Evolutionary conservation across 2,797 vertebrate species (phyloP).

Genomic region (Percopsis omiscomaycus): DNA sequence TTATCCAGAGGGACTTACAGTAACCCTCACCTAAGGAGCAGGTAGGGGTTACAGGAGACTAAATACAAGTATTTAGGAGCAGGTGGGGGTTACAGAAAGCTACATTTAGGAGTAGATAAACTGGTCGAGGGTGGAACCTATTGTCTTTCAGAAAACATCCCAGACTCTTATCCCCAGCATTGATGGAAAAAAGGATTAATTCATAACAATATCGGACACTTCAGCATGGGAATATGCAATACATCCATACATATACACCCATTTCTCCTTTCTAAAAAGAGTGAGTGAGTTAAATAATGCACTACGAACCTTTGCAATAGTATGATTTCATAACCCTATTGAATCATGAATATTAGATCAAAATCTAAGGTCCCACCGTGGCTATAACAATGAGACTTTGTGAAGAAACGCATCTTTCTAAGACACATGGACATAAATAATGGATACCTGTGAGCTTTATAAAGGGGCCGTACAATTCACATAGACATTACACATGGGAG

Average conservation of each 20-base stretch:
- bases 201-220: not conserved
- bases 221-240: not conserved
- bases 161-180: too few relatives aligned
- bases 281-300: conserved; percentile 36
- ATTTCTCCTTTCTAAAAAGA: conserved; percentile 9
- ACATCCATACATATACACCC: conserved; percentile 18
- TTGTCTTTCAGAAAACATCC: too few relatives aligned
- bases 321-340: conserved; percentile 27
- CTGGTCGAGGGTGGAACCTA: too few relatives aligned
- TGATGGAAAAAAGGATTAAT: too few relatives aligned
- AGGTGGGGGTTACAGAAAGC: too few relatives aligned
- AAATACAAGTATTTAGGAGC: too few relatives aligned
- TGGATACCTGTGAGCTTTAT: conserved; percentile 20
- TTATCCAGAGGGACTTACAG: too few relatives aligned
- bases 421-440: conserved; percentile 35
- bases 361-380: conserved; percentile 10
- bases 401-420: conserved; percentile 16
- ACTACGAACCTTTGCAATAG: conserved; percentile 20
- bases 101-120: too few relatives aligned
- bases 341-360: conserved; percentile 40
- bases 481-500: conserved; percentile 4
- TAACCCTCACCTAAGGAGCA: too few relatives aligned
- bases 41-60: too few relatives aligned
- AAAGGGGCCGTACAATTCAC: conserved; percentile 17
- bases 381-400: conserved; percentile 5